Conservation (phyloP, 1,140 invertebrate genomes). For the Rhagoletis pomonella region DNA sequence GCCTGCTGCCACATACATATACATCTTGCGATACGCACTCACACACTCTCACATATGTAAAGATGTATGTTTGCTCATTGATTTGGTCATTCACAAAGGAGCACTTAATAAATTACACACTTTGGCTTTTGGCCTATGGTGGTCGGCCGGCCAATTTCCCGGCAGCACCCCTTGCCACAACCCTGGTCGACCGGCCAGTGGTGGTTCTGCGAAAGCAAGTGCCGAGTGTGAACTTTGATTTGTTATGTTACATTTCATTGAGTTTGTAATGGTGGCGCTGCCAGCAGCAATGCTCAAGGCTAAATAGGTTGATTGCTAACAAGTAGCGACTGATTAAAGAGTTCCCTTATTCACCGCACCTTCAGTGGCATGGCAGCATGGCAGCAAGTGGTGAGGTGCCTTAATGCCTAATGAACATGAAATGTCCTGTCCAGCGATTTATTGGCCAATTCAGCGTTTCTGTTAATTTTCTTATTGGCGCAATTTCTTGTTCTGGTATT, state of each 20-base stretch:
- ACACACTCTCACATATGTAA: background rate
- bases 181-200: background rate
- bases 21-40: background rate
- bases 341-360: background rate
- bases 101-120: slow-evolving; percentile 47
- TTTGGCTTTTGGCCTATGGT: slow-evolving; percentile 33
- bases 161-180: background rate
- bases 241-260: slow-evolving; percentile 44
- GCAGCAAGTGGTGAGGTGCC: background rate
- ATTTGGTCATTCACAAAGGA: slow-evolving; percentile 35
- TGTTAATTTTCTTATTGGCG: slow-evolving; percentile 25
- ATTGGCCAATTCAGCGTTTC: slow-evolving; percentile 29
- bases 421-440: slow-evolving; percentile 36
- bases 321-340: slow-evolving; percentile 27
- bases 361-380: background rate
- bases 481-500: background rate
- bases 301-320: slow-evolving; percentile 9
- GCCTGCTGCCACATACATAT: background rate
- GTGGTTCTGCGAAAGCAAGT: background rate
- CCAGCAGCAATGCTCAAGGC: background rate
- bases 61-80: background rate
- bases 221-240: slow-evolving; percentile 50
- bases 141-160: too few species aligned
- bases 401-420: slow-evolving; percentile 10
- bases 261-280: background rate